phyloP scores from a whole-genome alignment of 2,797 vertebrate genomes.

The Myotis pilosus region DNA sequence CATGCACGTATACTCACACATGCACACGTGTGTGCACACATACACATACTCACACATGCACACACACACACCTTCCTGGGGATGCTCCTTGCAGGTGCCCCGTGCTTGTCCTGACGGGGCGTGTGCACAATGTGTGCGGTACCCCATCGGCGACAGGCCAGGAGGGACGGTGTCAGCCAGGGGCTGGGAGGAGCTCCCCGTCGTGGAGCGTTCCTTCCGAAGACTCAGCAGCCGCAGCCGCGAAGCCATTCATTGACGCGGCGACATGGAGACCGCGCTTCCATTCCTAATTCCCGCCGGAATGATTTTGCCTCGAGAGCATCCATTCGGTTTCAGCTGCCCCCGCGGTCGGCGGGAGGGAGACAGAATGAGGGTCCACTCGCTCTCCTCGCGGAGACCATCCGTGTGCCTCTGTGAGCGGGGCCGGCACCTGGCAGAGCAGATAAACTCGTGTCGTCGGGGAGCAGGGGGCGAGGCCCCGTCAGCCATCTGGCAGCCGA shows the following conservation, averaged over 20 bases:
- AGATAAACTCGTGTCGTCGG: constrained; percentile 18
- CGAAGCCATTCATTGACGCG: constrained; percentile 48
- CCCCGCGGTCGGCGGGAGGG: constrained; percentile 25
- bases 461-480: background rate
- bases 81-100: background rate
- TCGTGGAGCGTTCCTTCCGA: constrained; percentile 5
- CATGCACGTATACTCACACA: no score
- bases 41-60: no score
- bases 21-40: no score
- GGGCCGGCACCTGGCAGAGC: constrained; percentile 32
- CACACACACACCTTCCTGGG: background rate
- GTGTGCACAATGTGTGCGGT: background rate
- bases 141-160: background rate
- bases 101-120: background rate
- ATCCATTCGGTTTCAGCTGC: constrained; percentile 52
- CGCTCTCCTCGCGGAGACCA: constrained; percentile 55
- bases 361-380: constrained; percentile 65
- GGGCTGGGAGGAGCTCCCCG: background rate
- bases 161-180: background rate
- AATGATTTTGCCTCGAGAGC: constrained; percentile 56
- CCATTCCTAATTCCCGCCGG: background rate
- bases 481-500: background rate
- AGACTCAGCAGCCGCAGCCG: background rate
- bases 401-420: constrained; percentile 42
- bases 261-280: constrained; percentile 6